Evolutionary conservation across 23 tunicate species (phyloP).

Genomic region (Phallusia fumigata): DNA sequence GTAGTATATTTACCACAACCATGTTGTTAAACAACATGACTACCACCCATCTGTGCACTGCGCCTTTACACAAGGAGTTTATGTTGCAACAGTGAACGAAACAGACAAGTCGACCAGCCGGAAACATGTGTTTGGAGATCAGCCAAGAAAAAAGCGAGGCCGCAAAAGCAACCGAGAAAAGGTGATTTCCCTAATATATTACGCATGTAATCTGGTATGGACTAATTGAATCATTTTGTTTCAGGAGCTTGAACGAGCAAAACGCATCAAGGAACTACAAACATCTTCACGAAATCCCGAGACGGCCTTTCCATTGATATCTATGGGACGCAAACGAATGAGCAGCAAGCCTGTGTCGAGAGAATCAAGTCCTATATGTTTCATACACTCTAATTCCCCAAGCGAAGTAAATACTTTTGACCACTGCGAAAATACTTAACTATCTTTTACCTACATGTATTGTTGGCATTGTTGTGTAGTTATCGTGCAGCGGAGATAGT

Average conservation of each 20-base stretch:
- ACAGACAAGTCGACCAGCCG: slow-evolving; percentile 3
- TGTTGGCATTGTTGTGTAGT: too few relatives aligned
- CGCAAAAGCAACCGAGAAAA: slow-evolving; percentile 36
- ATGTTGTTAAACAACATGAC: too few relatives aligned
- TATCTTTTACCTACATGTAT: too few relatives aligned
- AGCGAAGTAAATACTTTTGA: not conserved
- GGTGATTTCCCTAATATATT: not conserved
- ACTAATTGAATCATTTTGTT: not conserved
- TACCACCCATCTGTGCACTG: too few relatives aligned
- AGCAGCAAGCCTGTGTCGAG: slow-evolving; percentile 13
- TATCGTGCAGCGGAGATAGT: slow-evolving; percentile 14
- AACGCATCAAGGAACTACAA: slow-evolving; percentile 14
- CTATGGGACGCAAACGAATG: slow-evolving; percentile 13
- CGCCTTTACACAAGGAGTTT: too few relatives aligned
- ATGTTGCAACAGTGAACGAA: not conserved
- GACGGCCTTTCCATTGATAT: slow-evolving; percentile 8
- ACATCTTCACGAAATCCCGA: slow-evolving; percentile 9
- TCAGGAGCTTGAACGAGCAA: slow-evolving; percentile 19
- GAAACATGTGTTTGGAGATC: slow-evolving; percentile 20
- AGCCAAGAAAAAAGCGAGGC: slow-evolving; percentile 38
- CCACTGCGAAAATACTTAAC: too few relatives aligned
- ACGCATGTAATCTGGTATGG: not conserved
- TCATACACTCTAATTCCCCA: slow-evolving; percentile 13
- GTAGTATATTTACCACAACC: too few relatives aligned
- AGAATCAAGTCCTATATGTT: not conserved